Evolutionary conservation across 1,140 invertebrate genomes (phyloP).

Genomic region (Bicyclus anynana): DNA sequence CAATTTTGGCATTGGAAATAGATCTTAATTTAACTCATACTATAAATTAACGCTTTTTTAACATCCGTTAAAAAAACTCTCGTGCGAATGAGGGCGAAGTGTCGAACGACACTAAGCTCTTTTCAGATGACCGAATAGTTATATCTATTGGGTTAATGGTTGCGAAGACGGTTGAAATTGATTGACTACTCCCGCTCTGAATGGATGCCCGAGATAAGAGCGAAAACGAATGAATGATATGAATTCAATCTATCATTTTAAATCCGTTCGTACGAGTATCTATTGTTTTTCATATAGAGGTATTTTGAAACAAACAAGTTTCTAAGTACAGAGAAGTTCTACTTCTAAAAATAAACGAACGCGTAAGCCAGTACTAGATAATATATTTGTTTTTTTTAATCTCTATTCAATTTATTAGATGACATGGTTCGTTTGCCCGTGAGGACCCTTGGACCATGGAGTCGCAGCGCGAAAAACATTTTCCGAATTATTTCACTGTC

Average conservation of each 20-base stretch:
- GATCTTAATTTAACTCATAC: too few relatives aligned
- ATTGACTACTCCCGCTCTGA: slow-evolving; percentile 44
- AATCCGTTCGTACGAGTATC: not conserved
- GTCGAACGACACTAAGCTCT: not conserved
- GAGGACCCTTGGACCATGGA: too few relatives aligned
- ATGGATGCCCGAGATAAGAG: slow-evolving; percentile 35
- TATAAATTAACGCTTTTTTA: too few relatives aligned
- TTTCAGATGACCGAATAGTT: slow-evolving; percentile 47
- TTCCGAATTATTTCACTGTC: too few relatives aligned
- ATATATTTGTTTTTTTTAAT: too few relatives aligned
- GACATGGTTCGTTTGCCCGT: too few relatives aligned
- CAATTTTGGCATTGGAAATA: too few relatives aligned
- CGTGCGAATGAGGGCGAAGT: not conserved
- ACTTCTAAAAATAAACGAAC: too few relatives aligned
- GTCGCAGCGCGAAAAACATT: too few relatives aligned
- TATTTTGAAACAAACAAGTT: not conserved
- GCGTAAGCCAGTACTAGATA: too few relatives aligned
- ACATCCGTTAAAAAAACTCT: not conserved
- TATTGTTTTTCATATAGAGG: not conserved
- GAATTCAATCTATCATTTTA: slow-evolving; percentile 32
- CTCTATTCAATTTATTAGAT: too few relatives aligned
- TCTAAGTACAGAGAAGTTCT: not conserved
- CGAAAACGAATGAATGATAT: slow-evolving; percentile 36
- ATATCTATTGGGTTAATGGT: slow-evolving; percentile 53
- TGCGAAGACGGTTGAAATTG: slow-evolving; percentile 54